These are phyloP conservation scores for Alethe diademata DNA, from an alignment of 2,113 vertebrate genomes.

Conservation along the genomic window DNA sequence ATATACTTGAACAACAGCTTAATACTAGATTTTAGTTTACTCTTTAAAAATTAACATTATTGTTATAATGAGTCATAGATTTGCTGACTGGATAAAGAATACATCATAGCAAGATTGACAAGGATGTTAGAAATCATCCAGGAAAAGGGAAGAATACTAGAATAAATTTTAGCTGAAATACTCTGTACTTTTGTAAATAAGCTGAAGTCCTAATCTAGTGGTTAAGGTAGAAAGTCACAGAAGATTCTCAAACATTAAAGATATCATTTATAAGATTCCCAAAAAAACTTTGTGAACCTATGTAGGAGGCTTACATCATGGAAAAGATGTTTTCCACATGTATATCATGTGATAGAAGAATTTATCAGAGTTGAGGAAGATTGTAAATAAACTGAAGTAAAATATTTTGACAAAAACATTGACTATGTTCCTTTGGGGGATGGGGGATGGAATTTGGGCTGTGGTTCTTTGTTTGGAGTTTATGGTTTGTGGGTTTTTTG, in stretches of 20 bases:
- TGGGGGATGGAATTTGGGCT: not conserved
- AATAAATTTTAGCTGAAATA: not conserved
- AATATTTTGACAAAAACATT: not conserved
- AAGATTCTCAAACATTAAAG: not conserved
- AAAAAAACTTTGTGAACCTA: not conserved
- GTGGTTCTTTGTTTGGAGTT: not conserved
- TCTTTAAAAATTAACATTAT: not conserved
- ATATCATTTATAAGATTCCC: not conserved
- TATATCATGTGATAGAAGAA: not conserved
- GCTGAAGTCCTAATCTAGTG: not conserved
- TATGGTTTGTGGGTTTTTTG: not conserved
- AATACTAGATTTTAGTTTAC: not conserved
- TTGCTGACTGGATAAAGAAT: not conserved
- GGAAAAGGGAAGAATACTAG: not conserved
- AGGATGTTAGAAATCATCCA: not conserved
- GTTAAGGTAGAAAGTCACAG: not conserved
- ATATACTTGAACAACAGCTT: not conserved
- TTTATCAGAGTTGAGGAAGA: not conserved
- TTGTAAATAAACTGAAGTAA: not conserved
- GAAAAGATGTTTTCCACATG: fast-evolving
- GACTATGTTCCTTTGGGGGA: not conserved
- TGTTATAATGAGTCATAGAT: not conserved
- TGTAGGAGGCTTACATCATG: not conserved
- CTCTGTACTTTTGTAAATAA: not conserved
- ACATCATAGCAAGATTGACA: not conserved